phyloP scores from a whole-genome alignment of 2,113 vertebrate species.

The Mirounga angustirostris region DNA sequence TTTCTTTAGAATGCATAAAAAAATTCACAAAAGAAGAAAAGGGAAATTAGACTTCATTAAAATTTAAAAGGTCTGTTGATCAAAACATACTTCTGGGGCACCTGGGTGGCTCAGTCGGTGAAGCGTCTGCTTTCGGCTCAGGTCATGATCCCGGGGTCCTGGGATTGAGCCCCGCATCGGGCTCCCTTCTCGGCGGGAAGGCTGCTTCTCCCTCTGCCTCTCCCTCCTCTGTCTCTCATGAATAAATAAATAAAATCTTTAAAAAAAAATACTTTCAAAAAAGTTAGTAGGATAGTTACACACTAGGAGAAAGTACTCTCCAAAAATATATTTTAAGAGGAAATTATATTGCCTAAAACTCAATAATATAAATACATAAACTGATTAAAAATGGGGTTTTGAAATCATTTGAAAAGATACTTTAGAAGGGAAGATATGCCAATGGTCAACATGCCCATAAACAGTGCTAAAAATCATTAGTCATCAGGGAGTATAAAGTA shows the following conservation, averaged over 20 bases:
- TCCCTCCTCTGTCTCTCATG: no score
- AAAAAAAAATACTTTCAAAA: not conserved
- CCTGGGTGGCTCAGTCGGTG: no score
- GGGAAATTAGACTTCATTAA: not conserved
- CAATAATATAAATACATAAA: not conserved
- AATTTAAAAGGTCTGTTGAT: not conserved
- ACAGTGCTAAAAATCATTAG: not conserved
- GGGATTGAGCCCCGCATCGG: no score
- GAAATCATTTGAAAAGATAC: not conserved
- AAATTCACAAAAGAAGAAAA: not conserved
- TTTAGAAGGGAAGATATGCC: not conserved
- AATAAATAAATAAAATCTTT: no score
- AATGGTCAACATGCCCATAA: not conserved
- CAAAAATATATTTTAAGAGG: not conserved
- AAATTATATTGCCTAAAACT: not conserved
- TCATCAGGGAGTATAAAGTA: not conserved
- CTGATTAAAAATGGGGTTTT: not conserved
- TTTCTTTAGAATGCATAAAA: not conserved
- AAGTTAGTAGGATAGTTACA: not conserved
- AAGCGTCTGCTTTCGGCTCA: no score
- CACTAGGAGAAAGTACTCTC: not conserved
- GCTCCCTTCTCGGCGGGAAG: no score
- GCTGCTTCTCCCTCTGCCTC: no score
- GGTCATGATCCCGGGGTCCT: no score
- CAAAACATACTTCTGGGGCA: not conserved